Base-by-base conservation (phyloP, 2,888 invertebrate species). In the Ochropacha duplaris region DNA sequence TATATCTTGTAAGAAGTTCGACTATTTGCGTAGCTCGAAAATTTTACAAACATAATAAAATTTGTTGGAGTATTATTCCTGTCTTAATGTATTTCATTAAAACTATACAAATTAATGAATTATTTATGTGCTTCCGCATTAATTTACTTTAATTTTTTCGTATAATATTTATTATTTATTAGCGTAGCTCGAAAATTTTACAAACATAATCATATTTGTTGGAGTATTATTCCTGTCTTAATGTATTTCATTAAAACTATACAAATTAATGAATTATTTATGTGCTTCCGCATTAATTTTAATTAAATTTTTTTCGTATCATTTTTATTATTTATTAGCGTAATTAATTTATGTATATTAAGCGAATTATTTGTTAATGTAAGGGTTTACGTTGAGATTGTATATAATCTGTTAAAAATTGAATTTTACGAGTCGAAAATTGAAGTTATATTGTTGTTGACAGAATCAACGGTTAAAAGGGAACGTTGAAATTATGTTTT, bases 51-150 rank as follows among this genome's bases (percentile, higher is more conserved):
- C 39, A 44, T n/a, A 19, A 44, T 44, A 19, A 9, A 36, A 36
- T n/a, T n/a, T n/a, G n/a, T n/a, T n/a, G n/a, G n/a, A n/a, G n/a
- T n/a, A n/a, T n/a, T n/a, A n/a, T n/a, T n/a, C n/a, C n/a, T n/a
- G n/a, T n/a, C n/a, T 9, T 36, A 36, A 9, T 36, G n/a, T 5
- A 36, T n/a, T 9, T 14, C 16, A 28, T 50, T n/a, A 24, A 22
- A 26, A 50, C 39, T 28, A 28, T n/a, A 34, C 34, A 52, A 59
- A 50, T 14, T 54, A 59, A 62, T 66, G 49, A 57, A 62, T 57
- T 56, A 62, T 59, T 66, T 69, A 59, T 61, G 78, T 78, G 83
- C 80, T 84, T 81, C 78, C 78, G 66, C 71, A 69, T 73, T 75
- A 44, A 19, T 77, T 36, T 5, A n/a, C n/a, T n/a, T n/a, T n/a